Conservation (phyloP, 2,797 vertebrate species). For the Phoebastria nigripes region DNA sequence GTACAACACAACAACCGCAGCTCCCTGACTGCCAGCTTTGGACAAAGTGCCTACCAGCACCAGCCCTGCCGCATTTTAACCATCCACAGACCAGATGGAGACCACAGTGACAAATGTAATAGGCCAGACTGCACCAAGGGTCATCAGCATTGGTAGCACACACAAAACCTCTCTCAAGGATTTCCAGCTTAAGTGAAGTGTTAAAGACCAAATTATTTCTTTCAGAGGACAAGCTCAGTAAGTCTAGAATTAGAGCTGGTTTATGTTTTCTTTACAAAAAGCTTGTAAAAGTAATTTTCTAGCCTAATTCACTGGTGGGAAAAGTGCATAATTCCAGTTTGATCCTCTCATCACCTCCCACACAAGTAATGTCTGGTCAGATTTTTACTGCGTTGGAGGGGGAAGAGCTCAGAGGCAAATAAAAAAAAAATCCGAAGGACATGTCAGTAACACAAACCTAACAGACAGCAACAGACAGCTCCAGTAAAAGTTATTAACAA, state of each 20-base stretch:
- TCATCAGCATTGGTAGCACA: neutral
- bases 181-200: neutral
- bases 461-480: neutral
- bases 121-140: neutral
- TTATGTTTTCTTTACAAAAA: neutral
- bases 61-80: neutral
- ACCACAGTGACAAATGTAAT: rapidly evolving
- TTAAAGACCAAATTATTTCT: neutral
- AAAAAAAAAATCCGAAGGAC: neutral
- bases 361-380: neutral
- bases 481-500: neutral
- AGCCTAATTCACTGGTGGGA: neutral
- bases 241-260: neutral
- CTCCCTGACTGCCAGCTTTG: neutral
- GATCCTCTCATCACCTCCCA: neutral
- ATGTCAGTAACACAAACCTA: neutral
- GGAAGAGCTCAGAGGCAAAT: neutral
- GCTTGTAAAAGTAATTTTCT: neutral
- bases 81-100: neutral
- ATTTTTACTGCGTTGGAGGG: neutral
- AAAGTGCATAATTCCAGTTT: neutral
- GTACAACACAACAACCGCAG: neutral
- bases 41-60: neutral
- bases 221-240: neutral
- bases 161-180: neutral